Conservation (phyloP, 2,113 vertebrate species). For the Cariama cristata region DNA sequence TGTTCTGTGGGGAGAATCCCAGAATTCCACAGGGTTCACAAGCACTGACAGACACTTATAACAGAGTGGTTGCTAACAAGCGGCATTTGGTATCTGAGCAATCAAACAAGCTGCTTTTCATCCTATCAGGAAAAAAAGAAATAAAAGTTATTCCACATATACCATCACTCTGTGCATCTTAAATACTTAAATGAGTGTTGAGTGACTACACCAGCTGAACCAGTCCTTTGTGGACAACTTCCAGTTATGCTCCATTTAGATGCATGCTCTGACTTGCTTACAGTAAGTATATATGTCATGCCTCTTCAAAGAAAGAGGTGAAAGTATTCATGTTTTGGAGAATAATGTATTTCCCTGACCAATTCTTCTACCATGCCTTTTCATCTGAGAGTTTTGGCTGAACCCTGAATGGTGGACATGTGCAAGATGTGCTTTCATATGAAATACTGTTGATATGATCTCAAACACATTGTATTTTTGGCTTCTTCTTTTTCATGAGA, state of each 20-base stretch:
- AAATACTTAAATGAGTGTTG: background rate
- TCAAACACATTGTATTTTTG: conserved; percentile 8
- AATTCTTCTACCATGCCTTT: background rate
- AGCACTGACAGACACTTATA: background rate
- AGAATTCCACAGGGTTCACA: background rate
- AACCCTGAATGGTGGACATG: background rate
- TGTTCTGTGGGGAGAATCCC: background rate
- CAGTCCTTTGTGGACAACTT: background rate
- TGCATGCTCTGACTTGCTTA: background rate
- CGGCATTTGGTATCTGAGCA: background rate
- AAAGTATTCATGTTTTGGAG: background rate
- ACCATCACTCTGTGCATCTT: background rate
- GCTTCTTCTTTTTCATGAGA: conserved; percentile 12
- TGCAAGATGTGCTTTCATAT: background rate
- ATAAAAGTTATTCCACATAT: background rate
- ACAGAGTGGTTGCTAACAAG: background rate
- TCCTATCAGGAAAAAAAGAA: background rate
- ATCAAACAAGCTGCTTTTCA: background rate
- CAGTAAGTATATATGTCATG: background rate
- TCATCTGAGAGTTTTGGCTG: background rate
- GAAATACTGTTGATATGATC: background rate
- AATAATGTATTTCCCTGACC: background rate
- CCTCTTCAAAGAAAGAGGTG: background rate
- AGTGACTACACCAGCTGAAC: background rate
- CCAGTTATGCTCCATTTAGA: background rate